Evolutionary conservation across 2,113 vertebrate genomes (phyloP), one percentile per base, ranked within the genome.

Genomic region (Nanorana parkeri): DNA sequence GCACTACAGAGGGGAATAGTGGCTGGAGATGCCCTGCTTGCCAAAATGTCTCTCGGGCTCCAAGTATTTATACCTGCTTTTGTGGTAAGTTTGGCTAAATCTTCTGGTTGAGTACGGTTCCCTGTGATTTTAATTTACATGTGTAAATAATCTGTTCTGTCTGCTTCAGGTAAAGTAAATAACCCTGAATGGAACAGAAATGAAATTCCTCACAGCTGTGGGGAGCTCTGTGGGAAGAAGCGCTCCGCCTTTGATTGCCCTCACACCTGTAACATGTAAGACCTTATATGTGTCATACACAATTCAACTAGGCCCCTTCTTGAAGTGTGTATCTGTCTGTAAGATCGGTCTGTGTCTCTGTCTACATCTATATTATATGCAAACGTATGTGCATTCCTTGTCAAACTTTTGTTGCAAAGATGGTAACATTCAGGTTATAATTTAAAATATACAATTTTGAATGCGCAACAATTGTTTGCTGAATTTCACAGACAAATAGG

Each of bases 141-240:
- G 8, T 26, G 10, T 82, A 17, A n/a, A 24, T 83, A 29, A 5
- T n/a, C 0, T 32, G 29, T 83, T 16, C 0, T 81, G 1, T 15
- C 32, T 73, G 2, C 17, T 63, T 84, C 90, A 99, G 98, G 95
- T 71, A 98, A 98, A 84, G 95, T 97, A 74, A 95, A 95, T 36
- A 97, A 99, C 89, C 98, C 98, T 1, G 97, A 99, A 88, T 99
- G 96, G 96, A 98, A 96, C 85, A 96, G 95, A 88, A 97, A 92
- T 86, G 97, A 99, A 94, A 99, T 99, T 86, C 98, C 98, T 29
- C 97, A 99, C 91, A 99, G 97, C 90, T 99, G 98, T 90, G 98
- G 97, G 56, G 97, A 99, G 36, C 95, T 99, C 87, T 99, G 98
- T 91, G 95, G 97, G 83, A 99, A 95, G 94, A 97, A 95, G 89